Base-by-base conservation (phyloP, 2,797 vertebrate species). In the Anguilla obscura region DNA sequence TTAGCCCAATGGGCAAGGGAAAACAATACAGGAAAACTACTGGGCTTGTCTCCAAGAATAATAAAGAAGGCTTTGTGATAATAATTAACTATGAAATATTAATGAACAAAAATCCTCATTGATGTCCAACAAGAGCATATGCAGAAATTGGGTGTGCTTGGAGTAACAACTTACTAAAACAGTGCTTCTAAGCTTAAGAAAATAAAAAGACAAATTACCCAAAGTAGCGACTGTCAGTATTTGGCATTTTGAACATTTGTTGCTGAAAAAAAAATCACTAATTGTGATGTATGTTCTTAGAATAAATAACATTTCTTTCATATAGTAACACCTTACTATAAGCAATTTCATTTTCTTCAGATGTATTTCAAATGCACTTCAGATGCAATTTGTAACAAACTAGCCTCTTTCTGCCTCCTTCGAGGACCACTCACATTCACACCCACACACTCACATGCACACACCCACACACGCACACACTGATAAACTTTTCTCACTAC, bases 81-180 rank as follows among this genome's bases (percentile, higher is more conserved):
- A 93, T 96, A 95, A 95, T 95, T 94, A 95, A 91, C 91, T 91
- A 92, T 96, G 86, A 96, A 96, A 95, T 95, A 96, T 96, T 95
- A 91, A 96, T 95, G 93, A 71, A 66, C 90, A 79, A 87, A 89
- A 91, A 93, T 94, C 93, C 92, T 93, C 91, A 30, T 10, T 30
- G 69, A 92, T 92, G 92, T 93, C 91, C 90, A 91, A 86, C 88
- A n/a, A 87, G 84, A 92, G 91, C 89, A 83, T 89, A 92, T 89
- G 36, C 85, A 24, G 63, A 27, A 9, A 66, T 33, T 30, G 69
- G 69, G 40, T 60, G 30, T 74, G 48, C 93, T 94, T 92, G 86
- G 90, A 91, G 92, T 33, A 74, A 30, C 69, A 74, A n/a, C 2
- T 74, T 33, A 33, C 9, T 74, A 30, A 74, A 33, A 1, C 21